Percentiles rank a stretch among this genome's conserved stretches.
Conservation (phyloP, 2,113 vertebrate species). For the Myotis brandtii region DNA sequence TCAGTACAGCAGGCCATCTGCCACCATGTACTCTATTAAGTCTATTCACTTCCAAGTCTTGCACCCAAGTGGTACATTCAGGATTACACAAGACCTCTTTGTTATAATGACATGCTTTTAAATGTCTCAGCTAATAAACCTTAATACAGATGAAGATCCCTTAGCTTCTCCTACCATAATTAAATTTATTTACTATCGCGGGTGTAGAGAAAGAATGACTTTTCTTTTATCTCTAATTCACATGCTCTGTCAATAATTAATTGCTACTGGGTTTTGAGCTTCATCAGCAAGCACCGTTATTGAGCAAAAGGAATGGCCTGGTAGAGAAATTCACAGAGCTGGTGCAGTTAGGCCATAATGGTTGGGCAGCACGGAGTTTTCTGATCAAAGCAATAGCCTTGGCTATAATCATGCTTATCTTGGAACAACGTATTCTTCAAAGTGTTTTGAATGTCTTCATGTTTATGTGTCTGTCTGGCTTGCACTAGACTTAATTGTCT, state of each 20-base stretch:
- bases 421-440: not conserved
- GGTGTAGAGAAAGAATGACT: constrained; percentile 84
- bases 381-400: not conserved
- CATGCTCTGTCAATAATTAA: constrained; percentile 90
- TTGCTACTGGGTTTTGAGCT: constrained; percentile 86
- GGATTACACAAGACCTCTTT: constrained; percentile 89
- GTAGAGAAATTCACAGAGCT: constrained; percentile 77
- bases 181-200: constrained; percentile 89
- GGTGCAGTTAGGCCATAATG: constrained; percentile 66
- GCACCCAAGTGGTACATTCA: constrained; percentile 80
- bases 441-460: not conserved
- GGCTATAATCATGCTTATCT: not conserved
- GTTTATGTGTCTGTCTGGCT: not conserved
- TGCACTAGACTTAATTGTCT: not conserved
- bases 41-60: constrained; percentile 81
- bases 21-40: constrained; percentile 84
- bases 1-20: constrained; percentile 82
- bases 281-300: constrained; percentile 83
- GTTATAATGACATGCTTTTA: constrained; percentile 89
- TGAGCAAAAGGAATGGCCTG: constrained; percentile 83
- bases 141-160: constrained; percentile 88
- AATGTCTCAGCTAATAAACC: constrained; percentile 89
- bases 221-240: constrained; percentile 89
- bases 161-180: constrained; percentile 87
- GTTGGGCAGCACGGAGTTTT: constrained; percentile 44